A percentile compares a stretch with the other conserved stretches of the same genome.
Conservation (phyloP, 2,113 vertebrate genomes). For the Dryoscopus gambensis region DNA sequence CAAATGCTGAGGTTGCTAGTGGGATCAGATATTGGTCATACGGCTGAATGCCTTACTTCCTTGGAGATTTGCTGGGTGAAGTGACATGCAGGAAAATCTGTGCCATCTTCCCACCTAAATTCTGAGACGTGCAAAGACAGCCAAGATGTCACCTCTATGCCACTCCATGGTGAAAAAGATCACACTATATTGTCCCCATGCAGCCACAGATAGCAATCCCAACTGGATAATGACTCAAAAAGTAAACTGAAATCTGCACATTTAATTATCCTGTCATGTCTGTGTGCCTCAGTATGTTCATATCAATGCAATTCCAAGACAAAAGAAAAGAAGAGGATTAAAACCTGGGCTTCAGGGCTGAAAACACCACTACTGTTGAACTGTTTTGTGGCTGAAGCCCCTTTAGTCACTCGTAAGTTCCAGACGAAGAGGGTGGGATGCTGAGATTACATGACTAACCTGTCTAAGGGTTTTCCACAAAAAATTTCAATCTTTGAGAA, state of each 20-base stretch:
- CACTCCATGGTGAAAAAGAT: background rate
- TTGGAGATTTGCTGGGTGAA: background rate
- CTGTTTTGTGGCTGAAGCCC: background rate
- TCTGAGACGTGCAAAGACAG: background rate
- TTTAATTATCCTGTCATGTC: background rate
- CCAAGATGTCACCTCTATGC: background rate
- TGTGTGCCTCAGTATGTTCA: background rate
- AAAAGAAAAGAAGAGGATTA: constrained; percentile 11
- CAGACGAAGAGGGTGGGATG: background rate
- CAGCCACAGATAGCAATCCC: background rate
- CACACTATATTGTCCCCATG: background rate
- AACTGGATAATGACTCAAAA: background rate
- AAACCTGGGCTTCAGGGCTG: constrained; percentile 8
- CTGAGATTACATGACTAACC: background rate
- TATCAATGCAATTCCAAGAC: background rate
- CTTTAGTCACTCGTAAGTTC: background rate
- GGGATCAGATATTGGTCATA: background rate
- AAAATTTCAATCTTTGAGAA: background rate
- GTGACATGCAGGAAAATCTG: background rate
- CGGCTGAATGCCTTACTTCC: background rate
- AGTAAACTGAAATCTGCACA: background rate
- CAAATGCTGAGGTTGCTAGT: background rate
- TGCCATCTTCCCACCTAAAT: background rate
- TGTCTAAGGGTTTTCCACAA: background rate
- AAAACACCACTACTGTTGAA: background rate